Base-by-base conservation (phyloP, 2,888 invertebrate species). In the Ephialtes manifestator region DNA sequence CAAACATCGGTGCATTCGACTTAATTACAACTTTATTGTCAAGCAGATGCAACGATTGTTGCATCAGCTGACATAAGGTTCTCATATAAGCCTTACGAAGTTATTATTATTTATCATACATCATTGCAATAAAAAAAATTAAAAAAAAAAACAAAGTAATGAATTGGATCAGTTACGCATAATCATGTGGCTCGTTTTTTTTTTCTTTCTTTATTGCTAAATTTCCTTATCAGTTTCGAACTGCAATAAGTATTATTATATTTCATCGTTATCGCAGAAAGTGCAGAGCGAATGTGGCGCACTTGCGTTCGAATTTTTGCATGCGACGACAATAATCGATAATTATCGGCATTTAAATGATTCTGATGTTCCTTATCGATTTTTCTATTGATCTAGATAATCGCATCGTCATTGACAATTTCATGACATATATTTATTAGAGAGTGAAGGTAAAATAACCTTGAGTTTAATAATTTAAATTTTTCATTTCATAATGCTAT, bases 1-100 rank as follows among this genome's bases (percentile, higher is more conserved):
- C 81, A 84, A 81, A 84, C 77, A 84, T 81, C 71, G 71, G 51
- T 76, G 71, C 74, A 71, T 55, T 35, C 35, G 65, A 31, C 70
- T 51, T 43, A 24, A 53, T 65, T 68, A 43, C 55, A 24, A 51
- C 46, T 48, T 43, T 8, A 77, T 77, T 71, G 51, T 35, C 39
- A 63, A 58, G 35, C 28, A 28, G 68, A 31, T 4, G 67, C 43
- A 55, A 31, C 46, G 65, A 24, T 58, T 43, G 28, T 77, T 31
- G 68, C 67, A 46, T 77, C 55, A 48, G 28, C 18, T 11, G 8
- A 68, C 43, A 60, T 58, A 28, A 24, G 39, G 10, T 10, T 10
- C 8, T 39, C 43, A 39, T 39, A n/a, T 11, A 5, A n/a, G n/a
- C 15, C 65, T 43, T 43, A 8, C 18, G 65, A 4, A 4, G 20